Base-by-base conservation (phyloP, 2,113 vertebrate species). In the Abramis brama region DNA sequence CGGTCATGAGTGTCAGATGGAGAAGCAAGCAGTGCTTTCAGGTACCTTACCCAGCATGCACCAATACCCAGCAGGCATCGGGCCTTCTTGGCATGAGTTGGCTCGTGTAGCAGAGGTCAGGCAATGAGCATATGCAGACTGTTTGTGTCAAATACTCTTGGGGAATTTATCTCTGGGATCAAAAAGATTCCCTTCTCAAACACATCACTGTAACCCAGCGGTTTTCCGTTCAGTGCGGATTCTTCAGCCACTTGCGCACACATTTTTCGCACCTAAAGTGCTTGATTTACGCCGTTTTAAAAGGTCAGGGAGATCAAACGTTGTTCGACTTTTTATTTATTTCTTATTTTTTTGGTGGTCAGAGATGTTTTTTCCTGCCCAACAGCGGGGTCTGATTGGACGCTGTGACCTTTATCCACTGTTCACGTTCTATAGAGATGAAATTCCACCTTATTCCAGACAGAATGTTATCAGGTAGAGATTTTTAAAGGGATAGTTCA, bases 1-100 rank as follows among this genome's bases (percentile, higher is more conserved):
- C 91, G 27, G 97, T 97, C 93, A 91, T 97, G 93, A 94, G 96
- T 92, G 96, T 95, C 95, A 96, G 95, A 96, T 99, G 98, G 98
- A 98, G 94, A 95, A 97, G 90, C 94, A 98, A 97, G 93, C 92
- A 94, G 81, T 94, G 94, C 93, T 98, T 97, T 93, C 98, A 99
- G 98, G 98, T 99, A 96, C 91, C 95, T 92, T 87, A 91, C 93
- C 92, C 93, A 91, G 92, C 89, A 85, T 88, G 87, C 80, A 83
- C 5, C 74, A 52, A n/a, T 83, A 71, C 80, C 80, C 80, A 57
- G 64, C 64, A 71, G 64, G 64, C 64, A 90, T 91, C 84, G 77
- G 88, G 91, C 93, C 25, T 43, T 43, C 50, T 73, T 73, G 30
- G 68, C 68, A 73, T 19, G 82, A 73, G 68, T 71, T 73, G 82